phyloP scores from a whole-genome alignment of 2,797 vertebrate species.

The Pelobates cultripes region DNA sequence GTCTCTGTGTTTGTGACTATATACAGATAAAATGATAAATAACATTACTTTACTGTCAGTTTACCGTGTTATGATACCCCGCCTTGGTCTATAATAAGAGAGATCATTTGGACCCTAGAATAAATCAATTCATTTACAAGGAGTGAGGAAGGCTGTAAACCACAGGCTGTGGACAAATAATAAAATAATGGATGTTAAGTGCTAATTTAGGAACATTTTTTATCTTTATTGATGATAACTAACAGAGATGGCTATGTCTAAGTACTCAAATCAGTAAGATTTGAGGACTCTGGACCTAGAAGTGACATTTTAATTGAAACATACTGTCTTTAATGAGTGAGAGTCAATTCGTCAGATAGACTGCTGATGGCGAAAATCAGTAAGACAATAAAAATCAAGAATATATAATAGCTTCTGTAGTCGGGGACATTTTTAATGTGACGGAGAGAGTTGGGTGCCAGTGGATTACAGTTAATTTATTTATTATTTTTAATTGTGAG shows the following conservation, averaged over 20 bases:
- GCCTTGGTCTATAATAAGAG: no score
- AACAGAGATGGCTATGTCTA: conserved; percentile 28
- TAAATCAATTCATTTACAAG: background rate
- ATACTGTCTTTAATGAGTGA: conserved; percentile 35
- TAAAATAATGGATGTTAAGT: conserved; percentile 41
- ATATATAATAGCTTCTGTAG: background rate
- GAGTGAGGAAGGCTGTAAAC: background rate
- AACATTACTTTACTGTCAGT: no score
- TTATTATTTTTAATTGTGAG: no score
- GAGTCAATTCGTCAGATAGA: conserved; percentile 40
- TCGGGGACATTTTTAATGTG: background rate
- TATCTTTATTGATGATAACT: conserved; percentile 35
- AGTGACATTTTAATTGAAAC: conserved; percentile 50
- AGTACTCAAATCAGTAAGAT: conserved; percentile 43
- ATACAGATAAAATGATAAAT: no score
- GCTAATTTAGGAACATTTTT: conserved; percentile 39
- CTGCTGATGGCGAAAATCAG: conserved; percentile 23
- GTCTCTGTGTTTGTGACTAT: no score
- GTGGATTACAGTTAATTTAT: no score
- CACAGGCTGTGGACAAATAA: background rate
- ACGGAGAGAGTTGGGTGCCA: background rate
- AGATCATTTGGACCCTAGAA: background rate
- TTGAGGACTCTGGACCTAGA: conserved; percentile 38
- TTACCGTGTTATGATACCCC: no score
- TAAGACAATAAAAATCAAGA: conserved; percentile 3